phyloP scores from a whole-genome alignment of 1,140 invertebrate genomes.

The Monochamus saltuarius region DNA sequence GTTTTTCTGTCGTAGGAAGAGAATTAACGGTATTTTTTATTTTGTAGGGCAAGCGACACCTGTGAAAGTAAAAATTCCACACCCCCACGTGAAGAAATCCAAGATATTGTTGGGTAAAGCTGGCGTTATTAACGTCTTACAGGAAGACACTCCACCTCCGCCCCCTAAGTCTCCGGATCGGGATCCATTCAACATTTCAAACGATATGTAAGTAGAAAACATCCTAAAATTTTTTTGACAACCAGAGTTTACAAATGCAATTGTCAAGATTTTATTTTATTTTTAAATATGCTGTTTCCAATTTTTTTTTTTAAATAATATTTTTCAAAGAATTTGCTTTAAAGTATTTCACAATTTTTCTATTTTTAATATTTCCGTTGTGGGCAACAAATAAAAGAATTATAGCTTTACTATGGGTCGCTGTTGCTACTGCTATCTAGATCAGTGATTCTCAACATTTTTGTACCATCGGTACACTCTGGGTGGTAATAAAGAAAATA shows the following conservation, averaged over 20 bases:
- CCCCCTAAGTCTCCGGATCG: conserved; percentile 86
- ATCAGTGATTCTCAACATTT: no score
- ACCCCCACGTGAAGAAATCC: conserved; percentile 94
- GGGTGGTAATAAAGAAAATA: no score
- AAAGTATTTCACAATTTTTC: no score
- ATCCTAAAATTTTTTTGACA: not conserved
- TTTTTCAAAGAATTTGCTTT: no score
- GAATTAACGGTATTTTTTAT: conserved; percentile 3
- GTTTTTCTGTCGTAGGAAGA: conserved; percentile 1
- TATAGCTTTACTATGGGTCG: no score
- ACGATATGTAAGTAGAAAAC: conserved; percentile 76
- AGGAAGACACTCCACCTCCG: conserved; percentile 86
- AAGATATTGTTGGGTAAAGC: conserved; percentile 94
- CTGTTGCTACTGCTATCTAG: no score
- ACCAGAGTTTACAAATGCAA: no score
- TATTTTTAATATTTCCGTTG: no score
- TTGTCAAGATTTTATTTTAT: not conserved
- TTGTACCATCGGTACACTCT: no score
- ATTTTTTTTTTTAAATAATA: not conserved
- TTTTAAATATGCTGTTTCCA: not conserved
- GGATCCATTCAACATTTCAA: conserved; percentile 98
- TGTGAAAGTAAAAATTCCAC: conserved; percentile 87
- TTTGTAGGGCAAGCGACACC: conserved; percentile 62
- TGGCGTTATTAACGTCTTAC: conserved; percentile 90
- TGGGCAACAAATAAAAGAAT: no score